Evolutionary conservation across 2,113 vertebrate species (phyloP).

Genomic region (Brienomyrus brachyistius): DNA sequence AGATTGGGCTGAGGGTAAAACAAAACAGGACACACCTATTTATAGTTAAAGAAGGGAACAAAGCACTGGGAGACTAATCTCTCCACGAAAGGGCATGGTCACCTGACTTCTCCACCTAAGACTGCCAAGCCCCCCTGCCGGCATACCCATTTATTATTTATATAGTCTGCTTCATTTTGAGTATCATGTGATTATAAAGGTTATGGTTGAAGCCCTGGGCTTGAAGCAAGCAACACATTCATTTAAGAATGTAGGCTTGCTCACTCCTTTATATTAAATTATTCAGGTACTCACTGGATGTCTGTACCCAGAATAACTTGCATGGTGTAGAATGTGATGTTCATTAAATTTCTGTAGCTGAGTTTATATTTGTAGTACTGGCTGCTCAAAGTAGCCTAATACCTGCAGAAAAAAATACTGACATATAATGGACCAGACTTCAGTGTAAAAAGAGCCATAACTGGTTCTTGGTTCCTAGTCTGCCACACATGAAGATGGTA

Average conservation of each 20-base stretch:
- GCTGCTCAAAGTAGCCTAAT: background rate
- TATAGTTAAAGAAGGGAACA: slow-evolving; percentile 5
- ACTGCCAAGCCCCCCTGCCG: background rate
- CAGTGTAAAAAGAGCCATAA: background rate
- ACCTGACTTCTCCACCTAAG: background rate
- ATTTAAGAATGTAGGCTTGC: background rate
- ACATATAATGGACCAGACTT: background rate
- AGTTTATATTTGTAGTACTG: background rate
- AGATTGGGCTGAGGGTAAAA: background rate
- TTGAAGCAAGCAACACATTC: background rate
- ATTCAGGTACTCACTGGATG: background rate
- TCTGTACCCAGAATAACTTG: background rate
- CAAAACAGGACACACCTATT: background rate
- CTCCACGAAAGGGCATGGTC: background rate
- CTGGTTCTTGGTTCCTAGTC: background rate
- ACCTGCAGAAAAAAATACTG: background rate
- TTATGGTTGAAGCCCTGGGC: background rate
- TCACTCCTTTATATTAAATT: background rate
- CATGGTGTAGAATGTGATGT: background rate
- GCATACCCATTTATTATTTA: background rate
- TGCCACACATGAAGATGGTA: background rate
- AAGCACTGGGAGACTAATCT: slow-evolving; percentile 31
- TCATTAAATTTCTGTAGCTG: background rate
- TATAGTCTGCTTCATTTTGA: background rate
- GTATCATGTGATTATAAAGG: background rate